A percentile compares a stretch with the other conserved stretches of the same genome.
phyloP scores from a whole-genome alignment of 2,113 vertebrate genomes.

The Thermophis baileyi region DNA sequence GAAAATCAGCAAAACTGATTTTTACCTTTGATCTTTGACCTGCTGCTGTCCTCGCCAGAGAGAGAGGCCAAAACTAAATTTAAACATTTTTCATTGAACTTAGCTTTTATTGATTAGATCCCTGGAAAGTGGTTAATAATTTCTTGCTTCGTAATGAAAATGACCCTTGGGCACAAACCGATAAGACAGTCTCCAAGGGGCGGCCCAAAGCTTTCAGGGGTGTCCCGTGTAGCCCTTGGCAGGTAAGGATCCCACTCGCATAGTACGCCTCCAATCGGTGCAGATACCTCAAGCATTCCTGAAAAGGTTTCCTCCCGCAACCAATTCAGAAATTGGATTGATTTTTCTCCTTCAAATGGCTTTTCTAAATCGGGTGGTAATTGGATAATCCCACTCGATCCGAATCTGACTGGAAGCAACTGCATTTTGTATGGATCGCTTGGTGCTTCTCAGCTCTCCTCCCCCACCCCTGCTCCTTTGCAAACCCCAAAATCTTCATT shows the following conservation, averaged over 20 bases:
- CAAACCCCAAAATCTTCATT: not conserved
- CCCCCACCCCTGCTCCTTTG: not conserved
- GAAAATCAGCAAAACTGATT: not conserved
- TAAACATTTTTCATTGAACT: not conserved
- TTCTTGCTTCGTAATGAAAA: not conserved
- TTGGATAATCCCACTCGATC: not conserved
- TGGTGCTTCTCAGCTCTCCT: too few species aligned
- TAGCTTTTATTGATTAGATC: not conserved
- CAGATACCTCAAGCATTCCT: not conserved
- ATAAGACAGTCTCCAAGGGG: not conserved
- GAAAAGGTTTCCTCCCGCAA: not conserved
- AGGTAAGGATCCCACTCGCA: not conserved
- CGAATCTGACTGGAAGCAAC: not conserved
- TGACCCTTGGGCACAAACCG: not conserved
- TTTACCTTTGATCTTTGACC: not conserved
- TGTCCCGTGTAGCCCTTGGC: too few species aligned
- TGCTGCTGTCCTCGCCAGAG: not conserved
- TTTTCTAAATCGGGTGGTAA: not conserved
- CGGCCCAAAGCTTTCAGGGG: not conserved
- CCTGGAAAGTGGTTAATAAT: not conserved
- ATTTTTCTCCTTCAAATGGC: not conserved
- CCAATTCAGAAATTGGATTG: not conserved
- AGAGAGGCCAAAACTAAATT: not conserved
- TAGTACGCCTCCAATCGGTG: not conserved
- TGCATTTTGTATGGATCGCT: not conserved